Evolutionary conservation across 2,888 invertebrate genomes (phyloP), one percentile per base, ranked within the genome.

Genomic region (Diabrotica balteata): DNA sequence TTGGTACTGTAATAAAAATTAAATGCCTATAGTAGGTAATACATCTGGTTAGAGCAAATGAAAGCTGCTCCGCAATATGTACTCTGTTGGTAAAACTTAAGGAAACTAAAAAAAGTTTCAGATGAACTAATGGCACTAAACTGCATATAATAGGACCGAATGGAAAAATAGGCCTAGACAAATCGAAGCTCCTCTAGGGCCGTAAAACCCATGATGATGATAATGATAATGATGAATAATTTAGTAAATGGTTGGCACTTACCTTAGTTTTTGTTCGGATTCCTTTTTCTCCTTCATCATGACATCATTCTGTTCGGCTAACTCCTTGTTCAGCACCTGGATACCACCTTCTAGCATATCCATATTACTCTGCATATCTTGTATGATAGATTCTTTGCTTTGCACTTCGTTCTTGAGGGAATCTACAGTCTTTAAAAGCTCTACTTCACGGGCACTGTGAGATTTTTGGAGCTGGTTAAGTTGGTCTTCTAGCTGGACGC

Each of bases 211-310:
- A 17, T 17, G 17, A 17, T n/a, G n/a, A n/a, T 3, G 4, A 4
- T 2, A 4, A 32, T 32, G 4, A 32, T 4, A 4, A 32, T 32
- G 32, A 32, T 32, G 5, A 32, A 32, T 32, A 32, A 32, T 32
- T 32, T 32, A 32, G 32, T 32, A 32, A 32, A 32, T 32, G 32
- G 4, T 32, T 32, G 5, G 0, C 46, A 59, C 67, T 82, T 80
- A 87, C 88, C 85, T 86, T 71, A 87, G 84, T 82, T 85, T 83
- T 68, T 80, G 78, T 68, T 83, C 84, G 57, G 82, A 76, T 65
- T 84, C 84, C 32, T 76, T 74, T 66, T 80, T 79, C n/a, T 77
- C 78, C 74, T 81, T 83, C 10, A 72, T 72, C 63, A 84, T 68
- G 54, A 83, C 79, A 45, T 81, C 80, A 46, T 77, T 78, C 62